Percentiles rank a stretch among this genome's conserved stretches.
These are phyloP conservation scores for Ibycter americanus DNA, from an alignment of 2,797 vertebrate species.

Conservation along the genomic window DNA sequence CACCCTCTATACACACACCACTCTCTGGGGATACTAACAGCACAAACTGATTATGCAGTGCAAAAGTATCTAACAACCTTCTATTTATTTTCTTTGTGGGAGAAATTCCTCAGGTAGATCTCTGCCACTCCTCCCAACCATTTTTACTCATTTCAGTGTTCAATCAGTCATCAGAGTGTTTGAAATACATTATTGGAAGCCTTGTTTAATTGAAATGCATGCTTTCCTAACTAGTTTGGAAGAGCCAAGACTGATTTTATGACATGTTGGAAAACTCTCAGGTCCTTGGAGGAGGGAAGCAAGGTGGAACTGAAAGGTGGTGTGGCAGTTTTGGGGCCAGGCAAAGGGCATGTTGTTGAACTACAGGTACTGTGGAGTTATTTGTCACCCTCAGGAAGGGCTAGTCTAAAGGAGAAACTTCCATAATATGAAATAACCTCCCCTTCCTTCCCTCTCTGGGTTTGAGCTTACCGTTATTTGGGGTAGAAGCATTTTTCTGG, in stretches of 20 bases:
- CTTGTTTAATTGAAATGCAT: neutral
- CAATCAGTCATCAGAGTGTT: neutral
- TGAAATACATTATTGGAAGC: neutral
- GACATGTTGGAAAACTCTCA: neutral
- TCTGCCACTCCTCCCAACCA: neutral
- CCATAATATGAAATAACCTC: neutral
- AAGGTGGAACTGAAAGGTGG: neutral
- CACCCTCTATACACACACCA: neutral
- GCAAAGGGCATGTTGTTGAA: neutral
- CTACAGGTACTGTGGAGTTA: neutral
- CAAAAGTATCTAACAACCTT: neutral
- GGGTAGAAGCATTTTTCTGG: neutral
- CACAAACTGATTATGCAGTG: neutral
- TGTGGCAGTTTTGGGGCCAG: neutral
- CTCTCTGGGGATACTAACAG: neutral
- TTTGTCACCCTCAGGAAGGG: neutral
- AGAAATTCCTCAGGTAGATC: neutral
- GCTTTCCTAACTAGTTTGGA: neutral
- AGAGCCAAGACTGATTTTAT: neutral
- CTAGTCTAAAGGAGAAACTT: neutral
- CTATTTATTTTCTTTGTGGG: neutral
- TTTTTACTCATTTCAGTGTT: neutral
- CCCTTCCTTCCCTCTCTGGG: neutral
- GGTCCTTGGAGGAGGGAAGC: neutral
- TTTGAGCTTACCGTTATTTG: neutral